These are phyloP conservation scores for Neocloeon triangulifer DNA, from an alignment of 1,140 invertebrate species.

Conservation along the genomic window DNA sequence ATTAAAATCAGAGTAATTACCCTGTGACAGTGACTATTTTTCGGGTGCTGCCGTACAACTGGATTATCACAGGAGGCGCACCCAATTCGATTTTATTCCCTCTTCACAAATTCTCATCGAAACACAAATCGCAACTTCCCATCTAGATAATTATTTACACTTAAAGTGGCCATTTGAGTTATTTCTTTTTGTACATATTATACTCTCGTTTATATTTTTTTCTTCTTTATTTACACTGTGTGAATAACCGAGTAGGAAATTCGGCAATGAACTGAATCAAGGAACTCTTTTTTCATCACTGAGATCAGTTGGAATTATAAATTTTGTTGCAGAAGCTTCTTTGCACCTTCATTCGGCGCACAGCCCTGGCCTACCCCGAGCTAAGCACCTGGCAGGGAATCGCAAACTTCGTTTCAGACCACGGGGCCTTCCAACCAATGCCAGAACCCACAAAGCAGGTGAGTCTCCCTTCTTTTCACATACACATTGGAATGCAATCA, in stretches of 20 bases:
- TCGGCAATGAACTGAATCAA: neutral
- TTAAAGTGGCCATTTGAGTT: slow-evolving; percentile 5
- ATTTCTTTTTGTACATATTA: slow-evolving; percentile 2
- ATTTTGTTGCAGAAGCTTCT: slow-evolving; percentile 35
- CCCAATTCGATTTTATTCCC: too few species aligned
- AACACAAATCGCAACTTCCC: too few species aligned
- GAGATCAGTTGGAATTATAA: neutral
- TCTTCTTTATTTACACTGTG: too few species aligned
- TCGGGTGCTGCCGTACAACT: too few species aligned
- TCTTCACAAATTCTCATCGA: too few species aligned
- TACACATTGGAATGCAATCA: neutral
- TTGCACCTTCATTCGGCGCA: slow-evolving; percentile 38
- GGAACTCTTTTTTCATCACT: neutral
- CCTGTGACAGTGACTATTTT: too few species aligned
- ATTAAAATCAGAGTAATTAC: too few species aligned
- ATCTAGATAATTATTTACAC: slow-evolving; percentile 7
- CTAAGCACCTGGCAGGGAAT: slow-evolving; percentile 33
- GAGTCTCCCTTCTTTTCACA: slow-evolving; percentile 23
- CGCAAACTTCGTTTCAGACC: slow-evolving; percentile 31
- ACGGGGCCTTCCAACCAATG: slow-evolving; percentile 31
- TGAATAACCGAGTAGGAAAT: neutral
- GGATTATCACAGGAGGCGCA: too few species aligned
- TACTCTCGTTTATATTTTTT: slow-evolving; percentile 3
- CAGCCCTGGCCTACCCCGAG: slow-evolving; percentile 30
- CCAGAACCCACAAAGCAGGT: slow-evolving; percentile 28